A percentile compares a stretch with the other conserved stretches of the same genome.
Evolutionary conservation across 2,797 vertebrate genomes (phyloP).

Genomic region (Anguilla obscura): DNA sequence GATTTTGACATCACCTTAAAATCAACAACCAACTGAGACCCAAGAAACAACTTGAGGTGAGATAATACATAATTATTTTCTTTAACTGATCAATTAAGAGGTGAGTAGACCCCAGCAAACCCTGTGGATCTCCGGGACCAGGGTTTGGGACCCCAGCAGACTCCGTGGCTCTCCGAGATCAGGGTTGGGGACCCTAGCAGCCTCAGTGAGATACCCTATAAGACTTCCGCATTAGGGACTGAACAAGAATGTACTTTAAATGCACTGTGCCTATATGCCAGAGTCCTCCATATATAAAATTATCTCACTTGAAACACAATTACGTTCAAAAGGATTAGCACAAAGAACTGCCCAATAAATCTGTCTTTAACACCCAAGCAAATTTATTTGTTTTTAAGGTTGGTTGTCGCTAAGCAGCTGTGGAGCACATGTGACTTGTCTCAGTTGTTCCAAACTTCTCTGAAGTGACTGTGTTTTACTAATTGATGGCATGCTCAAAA

Average conservation of each 20-base stretch:
- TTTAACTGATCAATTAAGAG: too few species aligned
- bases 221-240: background rate
- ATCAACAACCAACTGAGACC: too few species aligned
- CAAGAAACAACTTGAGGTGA: too few species aligned
- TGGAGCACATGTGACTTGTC: conserved; percentile 17
- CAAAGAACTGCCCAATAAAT: background rate
- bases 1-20: too few species aligned
- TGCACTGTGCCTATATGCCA: background rate
- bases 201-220: too few species aligned
- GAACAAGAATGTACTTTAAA: background rate
- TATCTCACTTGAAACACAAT: background rate
- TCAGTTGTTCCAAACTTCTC: background rate
- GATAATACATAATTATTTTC: too few species aligned
- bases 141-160: too few species aligned
- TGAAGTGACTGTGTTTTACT: background rate
- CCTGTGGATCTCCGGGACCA: too few species aligned
- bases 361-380: conserved; percentile 3
- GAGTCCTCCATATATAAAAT: background rate
- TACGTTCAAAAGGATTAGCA: background rate
- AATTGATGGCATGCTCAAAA: background rate
- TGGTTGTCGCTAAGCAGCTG: conserved; percentile 9
- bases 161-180: too few species aligned
- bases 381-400: background rate
- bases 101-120: too few species aligned
- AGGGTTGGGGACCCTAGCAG: too few species aligned